phyloP scores from a whole-genome alignment of 2,113 vertebrate genomes.

The Pomatostomus ruficeps region DNA sequence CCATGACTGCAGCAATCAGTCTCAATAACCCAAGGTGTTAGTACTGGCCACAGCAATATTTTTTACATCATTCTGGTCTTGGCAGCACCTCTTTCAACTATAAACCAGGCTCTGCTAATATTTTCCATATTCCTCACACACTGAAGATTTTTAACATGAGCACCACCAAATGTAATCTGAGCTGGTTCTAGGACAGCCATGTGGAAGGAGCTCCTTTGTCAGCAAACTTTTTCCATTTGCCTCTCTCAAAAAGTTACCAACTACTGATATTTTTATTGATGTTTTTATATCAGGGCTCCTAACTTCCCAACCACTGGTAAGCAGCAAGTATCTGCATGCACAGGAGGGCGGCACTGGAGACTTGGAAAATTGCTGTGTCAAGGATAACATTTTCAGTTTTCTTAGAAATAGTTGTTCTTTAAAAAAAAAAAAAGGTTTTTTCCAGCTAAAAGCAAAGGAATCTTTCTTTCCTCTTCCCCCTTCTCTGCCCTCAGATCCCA shows the following conservation, averaged over 20 bases:
- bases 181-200: neutral
- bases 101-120: neutral
- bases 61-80: neutral
- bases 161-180: neutral
- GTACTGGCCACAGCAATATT: neutral
- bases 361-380: neutral
- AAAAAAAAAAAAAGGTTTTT: neutral
- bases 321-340: neutral
- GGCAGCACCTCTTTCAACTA: neutral
- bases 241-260: neutral
- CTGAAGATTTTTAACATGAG: neutral
- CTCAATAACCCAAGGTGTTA: neutral
- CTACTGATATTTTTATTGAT: neutral
- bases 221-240: neutral
- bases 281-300: neutral
- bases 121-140: constrained; percentile 2
- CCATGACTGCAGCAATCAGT: neutral
- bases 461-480: neutral
- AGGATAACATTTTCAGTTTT: neutral
- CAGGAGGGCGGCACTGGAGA: neutral
- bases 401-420: neutral
- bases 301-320: neutral
- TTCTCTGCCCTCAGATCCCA: neutral
- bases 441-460: neutral
- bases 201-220: neutral